Evolutionary conservation across 2,797 vertebrate genomes (phyloP).

Genomic region (Chaetodon trifasciatus): DNA sequence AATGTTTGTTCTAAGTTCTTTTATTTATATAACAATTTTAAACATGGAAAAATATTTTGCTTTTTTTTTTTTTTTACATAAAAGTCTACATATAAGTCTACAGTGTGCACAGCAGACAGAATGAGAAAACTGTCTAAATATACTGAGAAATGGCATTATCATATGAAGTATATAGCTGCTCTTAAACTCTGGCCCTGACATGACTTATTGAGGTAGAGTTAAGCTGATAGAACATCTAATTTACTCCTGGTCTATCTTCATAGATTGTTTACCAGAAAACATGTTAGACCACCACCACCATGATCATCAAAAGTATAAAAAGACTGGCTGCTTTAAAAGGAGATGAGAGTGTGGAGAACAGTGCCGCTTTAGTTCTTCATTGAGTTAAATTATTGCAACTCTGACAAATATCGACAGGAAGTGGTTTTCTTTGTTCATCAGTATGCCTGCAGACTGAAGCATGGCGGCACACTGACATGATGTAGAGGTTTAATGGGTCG

Average conservation of each 20-base stretch:
- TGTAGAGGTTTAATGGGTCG: background rate
- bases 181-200: slow-evolving; percentile 18
- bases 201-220: slow-evolving; percentile 44
- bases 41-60: slow-evolving; percentile 18
- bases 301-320: slow-evolving; percentile 45
- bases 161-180: slow-evolving; percentile 50
- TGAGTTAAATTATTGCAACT: background rate
- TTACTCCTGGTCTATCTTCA: background rate
- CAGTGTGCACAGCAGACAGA: slow-evolving; percentile 22
- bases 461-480: background rate
- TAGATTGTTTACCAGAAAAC: background rate
- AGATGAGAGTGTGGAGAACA: background rate
- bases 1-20: slow-evolving; percentile 28
- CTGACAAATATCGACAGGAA: background rate
- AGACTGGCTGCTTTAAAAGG: slow-evolving; percentile 6
- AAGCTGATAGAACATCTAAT: slow-evolving; percentile 22
- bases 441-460: background rate
- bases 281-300: background rate
- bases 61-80: slow-evolving; percentile 1
- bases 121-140: slow-evolving; percentile 2
- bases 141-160: slow-evolving; percentile 22
- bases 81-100: slow-evolving; percentile 40
- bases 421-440: background rate
- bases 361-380: background rate
- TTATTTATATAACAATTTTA: slow-evolving; percentile 39